Evolutionary conservation across 2,113 vertebrate genomes (phyloP).

Genomic region (Ciconia maguari): DNA sequence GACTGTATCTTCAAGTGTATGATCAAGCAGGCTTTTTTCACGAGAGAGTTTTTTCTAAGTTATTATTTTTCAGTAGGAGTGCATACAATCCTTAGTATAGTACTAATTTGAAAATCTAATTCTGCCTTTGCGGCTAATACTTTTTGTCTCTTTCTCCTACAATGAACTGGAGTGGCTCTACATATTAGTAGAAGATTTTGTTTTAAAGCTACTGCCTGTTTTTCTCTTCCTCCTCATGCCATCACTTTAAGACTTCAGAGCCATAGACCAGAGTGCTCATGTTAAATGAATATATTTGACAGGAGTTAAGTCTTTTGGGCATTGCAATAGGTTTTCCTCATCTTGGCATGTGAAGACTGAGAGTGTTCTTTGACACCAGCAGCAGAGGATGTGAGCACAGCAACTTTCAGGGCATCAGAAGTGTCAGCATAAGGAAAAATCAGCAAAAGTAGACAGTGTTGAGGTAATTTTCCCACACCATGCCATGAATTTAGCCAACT

Average conservation of each 20-base stretch:
- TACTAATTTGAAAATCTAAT: neutral
- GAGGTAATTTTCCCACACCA: constrained; percentile 71
- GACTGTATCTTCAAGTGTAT: neutral
- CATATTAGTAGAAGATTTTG: constrained; percentile 2
- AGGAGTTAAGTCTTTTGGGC: constrained; percentile 78
- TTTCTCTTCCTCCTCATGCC: constrained; percentile 29
- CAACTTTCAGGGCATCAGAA: constrained; percentile 73
- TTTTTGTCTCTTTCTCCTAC: neutral
- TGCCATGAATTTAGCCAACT: constrained; percentile 59
- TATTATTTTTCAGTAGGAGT: neutral
- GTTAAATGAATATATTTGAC: constrained; percentile 78
- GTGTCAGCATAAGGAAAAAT: constrained; percentile 73
- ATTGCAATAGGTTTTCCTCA: constrained; percentile 78
- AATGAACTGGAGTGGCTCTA: neutral
- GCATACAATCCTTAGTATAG: neutral
- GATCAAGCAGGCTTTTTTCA: neutral
- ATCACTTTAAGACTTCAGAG: constrained; percentile 65
- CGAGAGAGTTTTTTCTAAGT: neutral
- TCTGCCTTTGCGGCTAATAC: neutral
- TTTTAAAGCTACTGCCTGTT: constrained; percentile 47
- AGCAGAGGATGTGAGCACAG: constrained; percentile 75
- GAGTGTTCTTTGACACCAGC: constrained; percentile 76
- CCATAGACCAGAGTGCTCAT: constrained; percentile 67
- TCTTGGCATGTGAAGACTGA: constrained; percentile 76
- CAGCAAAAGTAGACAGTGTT: constrained; percentile 66